Evolutionary conservation across 2,888 invertebrate species (phyloP), one percentile per base, ranked within the genome.

Genomic region (Lissocephala sabroskyi): DNA sequence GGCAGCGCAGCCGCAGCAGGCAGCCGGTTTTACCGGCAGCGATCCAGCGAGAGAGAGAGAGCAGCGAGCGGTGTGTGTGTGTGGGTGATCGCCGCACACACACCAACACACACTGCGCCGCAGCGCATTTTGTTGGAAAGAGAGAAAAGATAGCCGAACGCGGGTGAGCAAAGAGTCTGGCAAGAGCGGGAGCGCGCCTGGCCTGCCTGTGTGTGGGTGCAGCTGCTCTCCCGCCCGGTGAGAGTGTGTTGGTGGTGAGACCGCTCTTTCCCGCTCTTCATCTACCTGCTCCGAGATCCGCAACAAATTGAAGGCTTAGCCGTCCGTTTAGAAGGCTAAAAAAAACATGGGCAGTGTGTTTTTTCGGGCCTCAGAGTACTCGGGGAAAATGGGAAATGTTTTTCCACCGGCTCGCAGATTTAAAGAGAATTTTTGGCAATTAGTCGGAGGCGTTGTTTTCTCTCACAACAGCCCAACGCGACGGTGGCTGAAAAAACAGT

Each of bases 21-120:
- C 26, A 40, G 39, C 39, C 23, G 39, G 37, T 37, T 37, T 37
- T n/a, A 19, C 16, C 2, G 35, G 14, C 71, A 66, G 71, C 57
- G 16, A 30, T 35, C 11, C 40, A 44, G 28, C 10, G 40, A 33
- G 7, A 43, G 46, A 35, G 18, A 30, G 17, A 41, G 19, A 33
- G 33, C 19, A 7, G 19, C 37, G 39, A 23, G 2, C 14, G 14
- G 1, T 49, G 44, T 26, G 9, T 23, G 3, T 46, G 65, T 68
- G 18, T 76, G 47, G 10, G 74, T 71, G 73, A 62, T 73, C 52
- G 56, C 49, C 17, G n/a, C 48, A 77, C 77, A 23, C 45, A 68
- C 4, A 77, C 78, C 42, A 39, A 3, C 59, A 67, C 45, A 52
- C 3, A 26, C 3, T 1, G 7, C 26, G 41, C 42, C 28, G 33